Conservation (phyloP, 1,140 invertebrate species). For the Bilobella aurantiaca region DNA sequence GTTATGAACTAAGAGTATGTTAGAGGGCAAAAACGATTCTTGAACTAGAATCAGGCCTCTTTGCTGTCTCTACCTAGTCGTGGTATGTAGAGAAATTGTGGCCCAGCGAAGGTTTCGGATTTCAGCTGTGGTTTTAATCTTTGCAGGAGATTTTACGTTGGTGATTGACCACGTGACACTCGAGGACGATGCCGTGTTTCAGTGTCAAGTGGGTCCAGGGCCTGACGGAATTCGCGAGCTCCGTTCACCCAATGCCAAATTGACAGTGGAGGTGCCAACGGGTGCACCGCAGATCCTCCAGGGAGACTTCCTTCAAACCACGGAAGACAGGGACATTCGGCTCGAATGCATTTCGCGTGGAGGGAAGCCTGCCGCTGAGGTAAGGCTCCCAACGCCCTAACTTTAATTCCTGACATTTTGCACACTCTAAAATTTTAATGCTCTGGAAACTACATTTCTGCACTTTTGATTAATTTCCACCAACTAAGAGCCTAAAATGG, state of each 20-base stretch:
- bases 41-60: too few relatives aligned
- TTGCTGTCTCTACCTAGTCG: too few relatives aligned
- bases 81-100: too few relatives aligned
- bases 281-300: conserved; percentile 76
- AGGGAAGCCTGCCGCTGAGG: conserved; percentile 84
- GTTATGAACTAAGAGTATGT: too few relatives aligned
- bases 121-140: conserved; percentile 24
- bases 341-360: conserved; percentile 78
- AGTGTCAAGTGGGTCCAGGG: conserved; percentile 71
- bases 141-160: conserved; percentile 70
- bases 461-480: too few relatives aligned
- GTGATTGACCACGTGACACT: conserved; percentile 76
- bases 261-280: conserved; percentile 80
- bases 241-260: conserved; percentile 65
- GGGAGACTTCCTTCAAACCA: conserved; percentile 65
- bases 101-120: too few relatives aligned
- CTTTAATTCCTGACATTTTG: neutral
- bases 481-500: too few relatives aligned
- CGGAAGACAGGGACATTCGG: conserved; percentile 76
- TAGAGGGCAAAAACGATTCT: too few relatives aligned
- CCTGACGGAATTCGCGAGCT: conserved; percentile 61
- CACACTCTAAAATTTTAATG: neutral
- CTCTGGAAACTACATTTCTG: too few relatives aligned
- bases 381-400: conserved; percentile 43
- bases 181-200: conserved; percentile 80